phyloP scores from a whole-genome alignment of 2,888 invertebrate genomes.

The Rhynchonema sp. region DNA sequence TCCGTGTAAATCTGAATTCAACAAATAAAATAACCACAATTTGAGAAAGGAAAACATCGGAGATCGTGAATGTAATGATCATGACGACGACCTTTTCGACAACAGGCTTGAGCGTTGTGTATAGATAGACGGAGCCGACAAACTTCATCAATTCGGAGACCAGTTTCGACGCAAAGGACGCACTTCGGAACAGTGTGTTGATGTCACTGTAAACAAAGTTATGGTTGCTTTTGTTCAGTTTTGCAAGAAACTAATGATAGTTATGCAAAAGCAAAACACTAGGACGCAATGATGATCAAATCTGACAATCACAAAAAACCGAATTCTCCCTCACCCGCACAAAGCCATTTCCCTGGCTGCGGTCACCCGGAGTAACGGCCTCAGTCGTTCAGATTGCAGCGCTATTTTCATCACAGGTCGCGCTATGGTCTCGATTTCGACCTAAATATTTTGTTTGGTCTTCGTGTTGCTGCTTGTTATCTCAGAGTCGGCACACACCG shows the following conservation, averaged over 20 bases:
- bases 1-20: constrained; percentile 24
- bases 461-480: no score
- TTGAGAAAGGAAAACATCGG: no score
- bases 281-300: no score
- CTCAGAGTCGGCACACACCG: no score
- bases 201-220: constrained; percentile 13
- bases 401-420: constrained; percentile 22
- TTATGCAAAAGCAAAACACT: no score
- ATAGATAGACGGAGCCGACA: constrained; percentile 21
- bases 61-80: no score
- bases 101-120: constrained; percentile 19
- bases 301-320: no score
- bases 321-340: constrained; percentile 23
- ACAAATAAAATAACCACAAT: no score
- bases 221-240: no score
- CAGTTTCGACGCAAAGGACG: constrained; percentile 21
- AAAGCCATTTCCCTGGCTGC: constrained; percentile 17
- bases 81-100: constrained; percentile 23
- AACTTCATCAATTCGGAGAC: constrained; percentile 23
- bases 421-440: constrained; percentile 16
- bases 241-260: no score
- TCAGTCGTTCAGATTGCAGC: constrained; percentile 15
- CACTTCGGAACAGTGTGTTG: constrained; percentile 24
- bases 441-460: no score
- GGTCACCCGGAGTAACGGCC: constrained; percentile 17